Conservation (phyloP, 92 coral and sea anemone genomes). For the Porites cylindrica region DNA sequence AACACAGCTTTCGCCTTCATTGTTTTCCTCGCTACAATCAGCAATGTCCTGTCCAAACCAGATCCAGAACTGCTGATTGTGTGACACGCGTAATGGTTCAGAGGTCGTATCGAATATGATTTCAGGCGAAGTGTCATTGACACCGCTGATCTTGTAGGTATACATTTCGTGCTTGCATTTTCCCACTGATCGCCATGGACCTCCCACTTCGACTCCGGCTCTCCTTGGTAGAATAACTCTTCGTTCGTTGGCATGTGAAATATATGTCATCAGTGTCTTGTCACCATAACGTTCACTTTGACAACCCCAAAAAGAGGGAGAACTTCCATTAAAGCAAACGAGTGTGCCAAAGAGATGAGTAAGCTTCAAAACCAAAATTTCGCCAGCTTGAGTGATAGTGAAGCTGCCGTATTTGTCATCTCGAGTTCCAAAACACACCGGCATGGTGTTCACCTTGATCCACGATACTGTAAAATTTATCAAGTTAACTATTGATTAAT, state of each 20-base stretch:
- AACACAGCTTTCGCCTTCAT: not conserved
- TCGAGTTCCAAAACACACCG: constrained; percentile 2
- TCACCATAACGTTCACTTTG: not conserved
- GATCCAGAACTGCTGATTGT: not conserved
- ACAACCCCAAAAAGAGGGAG: constrained; percentile 11
- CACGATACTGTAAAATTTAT: not conserved
- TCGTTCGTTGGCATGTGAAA: too few species aligned
- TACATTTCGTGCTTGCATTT: too few species aligned
- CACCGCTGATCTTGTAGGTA: not conserved
- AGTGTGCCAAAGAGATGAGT: not conserved
- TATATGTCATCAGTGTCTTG: not conserved
- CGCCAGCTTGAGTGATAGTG: not conserved
- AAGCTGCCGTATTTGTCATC: constrained; percentile 1
- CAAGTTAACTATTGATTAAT: too few species aligned
- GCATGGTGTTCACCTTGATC: not conserved
- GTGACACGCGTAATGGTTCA: not conserved
- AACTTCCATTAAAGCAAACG: not conserved
- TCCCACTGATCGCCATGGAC: too few species aligned
- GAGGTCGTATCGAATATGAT: not conserved
- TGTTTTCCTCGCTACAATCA: not conserved
- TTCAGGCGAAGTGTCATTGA: not conserved
- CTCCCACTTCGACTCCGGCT: too few species aligned
- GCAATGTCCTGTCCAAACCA: constrained; percentile 5
- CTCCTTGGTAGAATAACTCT: too few species aligned
- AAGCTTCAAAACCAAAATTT: not conserved